phyloP scores from a whole-genome alignment of 2,888 invertebrate genomes.

The Eristalinus aeneus region DNA sequence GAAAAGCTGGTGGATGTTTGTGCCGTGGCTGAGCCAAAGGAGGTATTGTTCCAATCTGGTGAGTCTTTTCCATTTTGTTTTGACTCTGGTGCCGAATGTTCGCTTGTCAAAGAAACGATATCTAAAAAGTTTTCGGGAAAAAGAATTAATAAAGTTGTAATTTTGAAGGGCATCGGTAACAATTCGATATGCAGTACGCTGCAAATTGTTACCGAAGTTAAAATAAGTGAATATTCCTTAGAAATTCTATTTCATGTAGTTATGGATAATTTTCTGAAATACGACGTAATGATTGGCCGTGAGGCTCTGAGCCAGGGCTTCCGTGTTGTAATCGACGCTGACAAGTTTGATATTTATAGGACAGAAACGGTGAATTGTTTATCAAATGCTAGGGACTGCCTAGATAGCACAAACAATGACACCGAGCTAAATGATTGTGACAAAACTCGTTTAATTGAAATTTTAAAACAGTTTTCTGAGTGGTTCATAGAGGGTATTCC shows the following conservation, averaged over 20 bases:
- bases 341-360: conserved; percentile 35
- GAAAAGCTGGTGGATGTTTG: no score
- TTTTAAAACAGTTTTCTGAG: no score
- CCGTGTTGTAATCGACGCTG: conserved; percentile 14
- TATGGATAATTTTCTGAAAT: conserved; percentile 20
- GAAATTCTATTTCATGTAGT: conserved; percentile 34
- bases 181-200: conserved; percentile 30
- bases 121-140: no score
- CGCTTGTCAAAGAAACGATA: no score
- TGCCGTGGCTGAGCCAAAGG: no score
- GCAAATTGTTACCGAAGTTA: conserved; percentile 31
- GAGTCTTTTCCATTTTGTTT: conserved; percentile 51
- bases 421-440: no score
- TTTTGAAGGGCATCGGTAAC: conserved; percentile 47
- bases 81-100: no score
- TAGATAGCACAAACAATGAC: conserved; percentile 3
- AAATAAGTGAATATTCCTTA: conserved; percentile 30
- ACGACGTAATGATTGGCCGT: conserved; percentile 29
- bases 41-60: conserved; percentile 28
- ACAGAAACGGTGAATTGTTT: background rate
- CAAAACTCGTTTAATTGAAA: no score
- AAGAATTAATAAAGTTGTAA: no score
- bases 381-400: conserved; percentile 2
- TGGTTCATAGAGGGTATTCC: no score
- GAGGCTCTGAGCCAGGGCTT: conserved; percentile 36